phyloP scores from a whole-genome alignment of 2,797 vertebrate genomes.

The Orientallactaga sibirica region DNA sequence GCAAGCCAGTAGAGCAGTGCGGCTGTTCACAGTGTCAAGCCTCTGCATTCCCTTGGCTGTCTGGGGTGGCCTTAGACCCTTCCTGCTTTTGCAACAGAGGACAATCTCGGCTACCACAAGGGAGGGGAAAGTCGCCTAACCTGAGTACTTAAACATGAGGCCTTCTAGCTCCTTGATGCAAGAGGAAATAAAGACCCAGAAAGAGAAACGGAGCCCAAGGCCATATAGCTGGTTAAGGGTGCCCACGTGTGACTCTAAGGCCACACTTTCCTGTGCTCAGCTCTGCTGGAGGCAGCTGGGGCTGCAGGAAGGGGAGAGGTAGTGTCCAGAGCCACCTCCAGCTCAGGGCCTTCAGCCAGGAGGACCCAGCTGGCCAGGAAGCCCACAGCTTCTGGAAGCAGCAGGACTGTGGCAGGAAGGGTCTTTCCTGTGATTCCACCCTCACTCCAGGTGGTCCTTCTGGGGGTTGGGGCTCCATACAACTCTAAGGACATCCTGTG shows the following conservation, averaged over 20 bases:
- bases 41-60: background rate
- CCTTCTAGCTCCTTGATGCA: no score
- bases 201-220: background rate
- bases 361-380: constrained; percentile 60
- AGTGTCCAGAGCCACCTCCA: background rate
- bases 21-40: background rate
- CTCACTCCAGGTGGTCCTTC: background rate
- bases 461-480: background rate
- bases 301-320: background rate
- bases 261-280: background rate
- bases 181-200: background rate
- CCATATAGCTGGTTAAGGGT: background rate
- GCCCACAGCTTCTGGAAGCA: background rate
- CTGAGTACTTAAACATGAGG: background rate
- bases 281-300: background rate
- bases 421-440: background rate
- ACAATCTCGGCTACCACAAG: accelerated
- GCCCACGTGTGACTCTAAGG: background rate
- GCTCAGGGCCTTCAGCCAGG: background rate
- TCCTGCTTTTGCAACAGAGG: background rate
- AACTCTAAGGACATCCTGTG: background rate
- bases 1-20: accelerated
- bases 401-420: background rate
- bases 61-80: no score
- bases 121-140: background rate